A percentile compares a stretch with the other conserved stretches of the same genome.
phyloP scores from a whole-genome alignment of 2,888 invertebrate genomes.

The Hybos culiciformis region DNA sequence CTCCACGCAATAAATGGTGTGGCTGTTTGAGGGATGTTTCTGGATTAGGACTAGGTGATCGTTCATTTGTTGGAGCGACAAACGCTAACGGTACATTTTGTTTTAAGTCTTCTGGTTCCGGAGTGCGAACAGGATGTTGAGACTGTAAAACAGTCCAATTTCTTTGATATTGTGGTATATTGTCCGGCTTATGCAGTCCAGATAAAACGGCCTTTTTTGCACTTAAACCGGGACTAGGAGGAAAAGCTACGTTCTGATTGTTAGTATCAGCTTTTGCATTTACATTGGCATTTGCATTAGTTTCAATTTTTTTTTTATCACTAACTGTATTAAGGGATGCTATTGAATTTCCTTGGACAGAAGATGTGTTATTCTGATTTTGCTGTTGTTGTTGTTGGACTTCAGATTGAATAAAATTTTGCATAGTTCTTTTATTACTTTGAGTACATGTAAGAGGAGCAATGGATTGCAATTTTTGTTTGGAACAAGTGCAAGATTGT shows the following conservation, averaged over 20 bases:
- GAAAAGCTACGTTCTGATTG: slow-evolving; percentile 29
- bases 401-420: not conserved
- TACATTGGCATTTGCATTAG: slow-evolving; percentile 14
- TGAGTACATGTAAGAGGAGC: not conserved
- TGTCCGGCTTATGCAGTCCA: slow-evolving; percentile 47
- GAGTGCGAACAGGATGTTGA: slow-evolving; percentile 43
- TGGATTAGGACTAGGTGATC: slow-evolving; percentile 18
- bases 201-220: slow-evolving; percentile 32
- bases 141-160: slow-evolving; percentile 45
- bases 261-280: slow-evolving; percentile 28
- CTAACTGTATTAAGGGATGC: slow-evolving; percentile 20
- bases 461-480: not conserved
- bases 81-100: slow-evolving; percentile 36
- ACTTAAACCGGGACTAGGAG: slow-evolving; percentile 28
- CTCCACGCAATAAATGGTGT: slow-evolving; percentile 2
- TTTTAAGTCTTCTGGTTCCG: slow-evolving; percentile 40
- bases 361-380: not conserved
- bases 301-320: not conserved
- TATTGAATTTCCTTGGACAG: slow-evolving; percentile 5
- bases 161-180: slow-evolving; percentile 50
- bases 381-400: not conserved
- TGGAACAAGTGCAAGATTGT: not conserved
- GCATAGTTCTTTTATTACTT: not conserved
- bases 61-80: slow-evolving; percentile 21
- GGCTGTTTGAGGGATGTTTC: slow-evolving; percentile 6